These are phyloP conservation scores for Augochlorella aurata DNA, from an alignment of 2,888 invertebrate species.

Conservation along the genomic window DNA sequence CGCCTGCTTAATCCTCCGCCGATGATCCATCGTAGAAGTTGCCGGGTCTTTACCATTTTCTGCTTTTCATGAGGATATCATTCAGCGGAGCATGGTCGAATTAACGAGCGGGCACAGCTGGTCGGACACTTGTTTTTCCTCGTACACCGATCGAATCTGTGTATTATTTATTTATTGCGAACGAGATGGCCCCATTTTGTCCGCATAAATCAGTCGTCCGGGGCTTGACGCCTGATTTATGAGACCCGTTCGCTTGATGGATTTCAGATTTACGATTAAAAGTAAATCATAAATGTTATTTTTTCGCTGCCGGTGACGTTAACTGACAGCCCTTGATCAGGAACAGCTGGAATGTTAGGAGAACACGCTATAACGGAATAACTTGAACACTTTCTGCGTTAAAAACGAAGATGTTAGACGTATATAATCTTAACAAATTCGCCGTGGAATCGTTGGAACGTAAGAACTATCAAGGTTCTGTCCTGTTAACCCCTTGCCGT, in stretches of 20 bases:
- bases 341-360: too few species aligned
- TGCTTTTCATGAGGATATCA: background rate
- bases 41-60: background rate
- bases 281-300: background rate
- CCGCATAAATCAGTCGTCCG: background rate
- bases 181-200: background rate
- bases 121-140: background rate
- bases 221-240: background rate
- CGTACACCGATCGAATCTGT: background rate
- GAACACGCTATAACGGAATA: too few species aligned
- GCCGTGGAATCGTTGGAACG: too few species aligned
- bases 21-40: background rate
- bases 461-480: too few species aligned
- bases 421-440: too few species aligned
- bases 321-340: too few species aligned
- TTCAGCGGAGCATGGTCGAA: background rate
- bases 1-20: background rate
- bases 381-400: too few species aligned
- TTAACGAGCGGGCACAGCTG: background rate
- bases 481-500: too few species aligned
- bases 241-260: background rate
- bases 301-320: background rate
- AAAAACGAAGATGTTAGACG: too few species aligned
- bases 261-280: background rate
- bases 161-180: constrained; percentile 2